Evolutionary conservation across 2,888 invertebrate genomes (phyloP), one percentile per base, ranked within the genome.

Genomic region (Elegia similella): DNA sequence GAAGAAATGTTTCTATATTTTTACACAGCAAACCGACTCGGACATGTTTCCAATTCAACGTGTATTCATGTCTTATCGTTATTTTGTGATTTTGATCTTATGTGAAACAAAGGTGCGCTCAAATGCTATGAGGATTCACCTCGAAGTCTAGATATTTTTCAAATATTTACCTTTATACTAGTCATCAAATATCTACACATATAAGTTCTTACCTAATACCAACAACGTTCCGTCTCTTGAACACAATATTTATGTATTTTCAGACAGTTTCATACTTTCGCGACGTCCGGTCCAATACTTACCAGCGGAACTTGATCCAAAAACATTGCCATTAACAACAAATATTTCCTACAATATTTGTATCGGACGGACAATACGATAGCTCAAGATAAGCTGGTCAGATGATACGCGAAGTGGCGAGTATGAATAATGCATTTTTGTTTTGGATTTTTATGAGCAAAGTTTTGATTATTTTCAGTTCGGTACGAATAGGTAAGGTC

Each of bases 401-500:
- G 64, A 62, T 68, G 72, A 75, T 77, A 81, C 82, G 77, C 79
- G 78, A 75, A 85, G 82, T 82, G 78, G 82, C 82, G 78, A 86
- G 80, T 87, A 91, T 91, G 91, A 91, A 91, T 91, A 90, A 91
- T 91, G 90, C 88, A 91, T 90, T 91, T 89, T 91, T 91, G 91
- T 91, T 91, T 91, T 88, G 88, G 89, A 91, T 90, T 91, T 91
- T 91, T 91, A 91, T 89, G 91, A 84, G 88, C 65, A 88, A 91
- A 91, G 90, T 91, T 91, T 89, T 91, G 91, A 91, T 91, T 91
- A 91, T 91, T 91, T 91, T 88, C 87, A 89, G 89, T 89, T 87
- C 80, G 80, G 79, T 80, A 83, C 76, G 77, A 82, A 80, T 86
- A 86, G 42, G 53, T 53, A 50, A 34, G 32, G 16, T 3, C 32